phyloP scores from a whole-genome alignment of 2,888 invertebrate species.

The Drosophila buzzatii region DNA sequence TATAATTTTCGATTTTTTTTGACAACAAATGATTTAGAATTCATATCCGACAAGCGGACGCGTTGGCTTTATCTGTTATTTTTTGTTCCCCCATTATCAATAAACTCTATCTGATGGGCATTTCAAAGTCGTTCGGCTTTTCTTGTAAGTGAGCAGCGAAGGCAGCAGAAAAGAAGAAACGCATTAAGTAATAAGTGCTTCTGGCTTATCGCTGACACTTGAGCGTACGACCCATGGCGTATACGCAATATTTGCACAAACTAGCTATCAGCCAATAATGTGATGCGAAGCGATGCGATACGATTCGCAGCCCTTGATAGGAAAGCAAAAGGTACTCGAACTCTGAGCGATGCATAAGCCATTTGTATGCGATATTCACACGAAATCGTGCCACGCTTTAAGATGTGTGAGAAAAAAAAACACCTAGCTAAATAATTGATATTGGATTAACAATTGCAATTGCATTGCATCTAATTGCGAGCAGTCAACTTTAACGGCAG shows the following conservation, averaged over 20 bases:
- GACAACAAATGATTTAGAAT: neutral
- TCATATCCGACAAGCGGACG: slow-evolving; percentile 15
- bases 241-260: slow-evolving; percentile 37
- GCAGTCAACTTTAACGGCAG: slow-evolving; percentile 50
- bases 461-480: slow-evolving; percentile 32
- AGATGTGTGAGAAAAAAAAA: slow-evolving; percentile 41
- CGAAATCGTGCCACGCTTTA: slow-evolving; percentile 36
- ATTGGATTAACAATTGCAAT: slow-evolving; percentile 24
- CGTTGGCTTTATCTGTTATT: slow-evolving; percentile 25
- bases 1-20: too few relatives aligned
- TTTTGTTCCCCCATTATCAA: slow-evolving; percentile 36
- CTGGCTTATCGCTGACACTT: slow-evolving; percentile 46
- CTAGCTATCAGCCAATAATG: slow-evolving; percentile 27
- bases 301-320: slow-evolving; percentile 30
- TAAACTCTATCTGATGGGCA: slow-evolving; percentile 37
- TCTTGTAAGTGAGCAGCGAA: neutral
- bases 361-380: slow-evolving; percentile 30
- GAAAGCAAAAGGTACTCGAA: slow-evolving; percentile 3
- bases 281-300: neutral
- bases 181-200: slow-evolving; percentile 24
- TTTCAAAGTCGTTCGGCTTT: slow-evolving; percentile 55
- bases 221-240: slow-evolving; percentile 26
- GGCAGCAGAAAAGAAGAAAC: slow-evolving; percentile 8
- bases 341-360: slow-evolving; percentile 8
- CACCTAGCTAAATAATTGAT: slow-evolving; percentile 26